These are phyloP conservation scores for Harpalus rufipes DNA, from an alignment of 2,888 invertebrate species.

Conservation along the genomic window DNA sequence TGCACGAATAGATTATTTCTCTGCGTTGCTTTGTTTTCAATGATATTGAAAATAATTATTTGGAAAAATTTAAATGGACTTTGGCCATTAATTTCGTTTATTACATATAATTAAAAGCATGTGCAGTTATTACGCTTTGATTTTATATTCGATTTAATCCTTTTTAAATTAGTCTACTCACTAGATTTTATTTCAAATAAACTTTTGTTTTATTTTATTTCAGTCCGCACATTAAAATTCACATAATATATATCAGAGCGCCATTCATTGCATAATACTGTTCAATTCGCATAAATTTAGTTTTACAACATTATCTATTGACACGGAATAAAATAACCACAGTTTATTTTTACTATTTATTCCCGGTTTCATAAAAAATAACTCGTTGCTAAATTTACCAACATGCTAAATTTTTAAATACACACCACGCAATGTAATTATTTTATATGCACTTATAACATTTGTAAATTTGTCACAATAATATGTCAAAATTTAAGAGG, in stretches of 20 bases:
- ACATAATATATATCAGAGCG: not conserved
- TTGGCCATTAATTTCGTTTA: not conserved
- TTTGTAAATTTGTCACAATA: too few species aligned
- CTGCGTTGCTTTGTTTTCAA: slow-evolving; percentile 8
- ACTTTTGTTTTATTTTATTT: not conserved
- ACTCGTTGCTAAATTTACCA: not conserved
- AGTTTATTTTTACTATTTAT: not conserved
- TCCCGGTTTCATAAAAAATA: not conserved
- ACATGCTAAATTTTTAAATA: not conserved
- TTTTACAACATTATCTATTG: too few species aligned
- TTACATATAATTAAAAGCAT: not conserved
- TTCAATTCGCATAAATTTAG: not conserved
- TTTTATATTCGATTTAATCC: slow-evolving; percentile 18
- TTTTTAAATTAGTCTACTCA: slow-evolving; percentile 15
- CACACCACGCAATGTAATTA: too few species aligned
- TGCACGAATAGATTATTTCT: slow-evolving; percentile 9
- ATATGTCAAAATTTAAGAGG: too few species aligned
- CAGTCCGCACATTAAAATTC: not conserved
- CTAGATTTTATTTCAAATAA: not conserved
- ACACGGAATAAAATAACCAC: too few species aligned
- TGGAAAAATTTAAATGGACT: slow-evolving; percentile 4
- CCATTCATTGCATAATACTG: not conserved
- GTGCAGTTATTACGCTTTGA: not conserved
- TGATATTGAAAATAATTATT: slow-evolving; percentile 13
- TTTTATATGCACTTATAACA: too few species aligned